Percentiles rank a stretch among this genome's conserved stretches.
phyloP scores from a whole-genome alignment of 2,888 invertebrate genomes.

The Muschampia plurimacula region DNA sequence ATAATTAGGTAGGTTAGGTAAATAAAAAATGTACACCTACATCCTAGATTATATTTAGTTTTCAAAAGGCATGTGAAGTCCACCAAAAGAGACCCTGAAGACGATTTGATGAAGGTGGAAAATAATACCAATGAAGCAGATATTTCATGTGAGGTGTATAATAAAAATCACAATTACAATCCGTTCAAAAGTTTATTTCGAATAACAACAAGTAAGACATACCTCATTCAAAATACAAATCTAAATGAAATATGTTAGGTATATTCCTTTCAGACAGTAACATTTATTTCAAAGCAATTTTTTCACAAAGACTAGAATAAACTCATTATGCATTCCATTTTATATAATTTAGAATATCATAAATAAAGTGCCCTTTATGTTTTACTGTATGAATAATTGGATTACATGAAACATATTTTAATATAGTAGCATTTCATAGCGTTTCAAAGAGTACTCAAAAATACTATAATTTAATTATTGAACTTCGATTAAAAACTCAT shows the following conservation, averaged over 20 bases:
- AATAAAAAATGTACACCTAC: no score
- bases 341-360: conserved; percentile 9
- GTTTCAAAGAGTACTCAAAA: neutral
- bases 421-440: neutral
- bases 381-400: no score
- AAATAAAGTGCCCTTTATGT: no score
- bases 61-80: no score
- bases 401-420: neutral
- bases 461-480: neutral
- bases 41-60: no score
- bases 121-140: neutral
- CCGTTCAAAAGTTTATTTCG: conserved; percentile 72
- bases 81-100: no score
- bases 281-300: conserved; percentile 43
- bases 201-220: conserved; percentile 76
- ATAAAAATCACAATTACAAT: conserved; percentile 42
- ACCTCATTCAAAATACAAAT: conserved; percentile 79
- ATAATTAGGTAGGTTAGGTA: no score
- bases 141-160: neutral
- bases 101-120: neutral
- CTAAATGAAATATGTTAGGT: conserved; percentile 58
- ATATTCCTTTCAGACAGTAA: conserved; percentile 5
- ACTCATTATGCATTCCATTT: conserved; percentile 35
- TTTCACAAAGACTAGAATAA: conserved; percentile 46
- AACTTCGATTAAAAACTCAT: no score